Percentiles rank a stretch among this genome's conserved stretches.
Conservation (phyloP, 1,140 invertebrate genomes). For the Holotrichia oblita region DNA sequence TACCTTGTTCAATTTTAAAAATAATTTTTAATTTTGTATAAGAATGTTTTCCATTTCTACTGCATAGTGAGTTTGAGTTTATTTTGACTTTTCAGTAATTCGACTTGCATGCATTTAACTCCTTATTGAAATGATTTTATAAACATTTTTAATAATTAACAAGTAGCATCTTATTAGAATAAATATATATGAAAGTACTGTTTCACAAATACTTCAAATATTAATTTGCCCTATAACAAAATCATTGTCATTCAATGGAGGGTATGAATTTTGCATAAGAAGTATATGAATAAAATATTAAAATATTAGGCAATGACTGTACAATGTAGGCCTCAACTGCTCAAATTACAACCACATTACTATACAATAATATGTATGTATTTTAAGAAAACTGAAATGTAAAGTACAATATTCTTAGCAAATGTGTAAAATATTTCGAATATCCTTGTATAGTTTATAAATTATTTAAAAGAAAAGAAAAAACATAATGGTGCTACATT, state of each 20-base stretch:
- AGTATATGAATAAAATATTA: neutral
- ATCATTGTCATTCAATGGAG: neutral
- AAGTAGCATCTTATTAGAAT: no score
- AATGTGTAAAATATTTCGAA: conserved; percentile 41
- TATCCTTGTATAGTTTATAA: conserved; percentile 40
- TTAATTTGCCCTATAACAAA: no score
- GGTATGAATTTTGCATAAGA: conserved; percentile 6
- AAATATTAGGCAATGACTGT: conserved; percentile 21
- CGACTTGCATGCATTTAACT: neutral
- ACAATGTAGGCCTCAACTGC: conserved; percentile 34
- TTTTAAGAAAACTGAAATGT: conserved; percentile 36
- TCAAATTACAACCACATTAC: conserved; percentile 27
- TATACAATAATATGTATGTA: conserved; percentile 17
- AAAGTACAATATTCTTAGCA: conserved; percentile 41
- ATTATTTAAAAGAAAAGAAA: conserved; percentile 39
- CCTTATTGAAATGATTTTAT: no score
- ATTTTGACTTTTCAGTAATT: no score
- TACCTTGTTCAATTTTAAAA: no score
- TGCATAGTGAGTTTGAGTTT: no score
- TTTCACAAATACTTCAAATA: no score
- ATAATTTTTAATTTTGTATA: no score
- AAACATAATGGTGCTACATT: conserved; percentile 45
- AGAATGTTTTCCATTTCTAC: no score
- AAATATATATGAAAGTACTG: no score
- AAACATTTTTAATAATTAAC: no score